A percentile compares a stretch with the other conserved stretches of the same genome.
Evolutionary conservation across 2,113 vertebrate genomes (phyloP).

Genomic region (Prochilodus magdalenae): DNA sequence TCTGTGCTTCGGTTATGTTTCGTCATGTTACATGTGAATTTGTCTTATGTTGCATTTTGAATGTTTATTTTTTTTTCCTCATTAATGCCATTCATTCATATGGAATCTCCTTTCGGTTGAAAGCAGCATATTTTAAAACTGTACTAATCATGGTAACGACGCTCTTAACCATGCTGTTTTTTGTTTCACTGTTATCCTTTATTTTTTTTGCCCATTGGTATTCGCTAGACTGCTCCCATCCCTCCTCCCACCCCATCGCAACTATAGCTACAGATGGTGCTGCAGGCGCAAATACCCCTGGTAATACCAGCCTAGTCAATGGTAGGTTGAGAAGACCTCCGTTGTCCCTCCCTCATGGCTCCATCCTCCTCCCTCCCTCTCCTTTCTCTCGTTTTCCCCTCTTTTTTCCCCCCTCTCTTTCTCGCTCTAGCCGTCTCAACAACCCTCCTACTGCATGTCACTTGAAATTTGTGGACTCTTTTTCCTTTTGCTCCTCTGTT

Average conservation of each 20-base stretch:
- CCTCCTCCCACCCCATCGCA: conserved; percentile 92
- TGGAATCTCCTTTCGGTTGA: conserved; percentile 29
- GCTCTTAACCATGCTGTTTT: conserved; percentile 62
- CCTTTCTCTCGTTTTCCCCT: conserved; percentile 59
- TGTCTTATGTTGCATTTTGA: conserved; percentile 65
- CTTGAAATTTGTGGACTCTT: conserved; percentile 63
- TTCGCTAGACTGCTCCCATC: conserved; percentile 93
- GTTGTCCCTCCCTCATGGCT: conserved; percentile 71
- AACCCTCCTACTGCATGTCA: conserved; percentile 75
- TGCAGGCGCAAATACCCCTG: conserved; percentile 91
- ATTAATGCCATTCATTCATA: conserved; percentile 31
- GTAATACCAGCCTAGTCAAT: conserved; percentile 98
- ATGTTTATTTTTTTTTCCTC: conserved; percentile 22
- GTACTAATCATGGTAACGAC: conserved; percentile 50
- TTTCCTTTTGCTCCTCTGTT: conserved; percentile 43
- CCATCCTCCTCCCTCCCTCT: conserved; percentile 66
- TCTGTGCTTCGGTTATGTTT: conserved; percentile 48
- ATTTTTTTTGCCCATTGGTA: conserved; percentile 83
- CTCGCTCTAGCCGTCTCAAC: conserved; percentile 60
- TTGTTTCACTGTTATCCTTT: conserved; percentile 73
- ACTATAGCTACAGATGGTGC: conserved; percentile 93
- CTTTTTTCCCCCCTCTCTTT: conserved; percentile 63
- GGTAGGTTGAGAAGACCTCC: conserved; percentile 90
- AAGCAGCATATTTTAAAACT: conserved; percentile 44
- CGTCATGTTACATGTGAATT: conserved; percentile 55